A percentile compares a stretch with the other conserved stretches of the same genome.
Evolutionary conservation across 2,888 invertebrate genomes (phyloP).

Genomic region (Minunthozetes semirufus): DNA sequence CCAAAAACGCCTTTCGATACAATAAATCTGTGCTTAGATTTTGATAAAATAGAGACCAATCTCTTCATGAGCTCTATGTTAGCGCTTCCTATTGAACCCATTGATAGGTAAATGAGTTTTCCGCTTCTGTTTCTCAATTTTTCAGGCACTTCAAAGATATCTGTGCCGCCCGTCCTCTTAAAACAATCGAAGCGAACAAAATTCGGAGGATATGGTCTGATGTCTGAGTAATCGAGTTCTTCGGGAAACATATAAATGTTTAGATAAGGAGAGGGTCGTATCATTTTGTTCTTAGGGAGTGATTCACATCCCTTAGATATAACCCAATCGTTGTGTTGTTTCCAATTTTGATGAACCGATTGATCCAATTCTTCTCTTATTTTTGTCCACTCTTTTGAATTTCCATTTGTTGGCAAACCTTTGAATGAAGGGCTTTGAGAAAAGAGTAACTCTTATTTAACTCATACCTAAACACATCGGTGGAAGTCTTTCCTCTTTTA

Average conservation of each 20-base stretch:
- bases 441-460: neutral
- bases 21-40: slow-evolving; percentile 29
- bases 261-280: slow-evolving; percentile 26
- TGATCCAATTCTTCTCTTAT: neutral
- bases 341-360: neutral
- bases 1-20: slow-evolving; percentile 22
- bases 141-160: slow-evolving; percentile 33
- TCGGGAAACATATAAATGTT: slow-evolving; percentile 36
- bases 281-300: neutral
- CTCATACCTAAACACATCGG: neutral
- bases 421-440: neutral
- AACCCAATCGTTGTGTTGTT: neutral
- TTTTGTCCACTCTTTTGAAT: slow-evolving; percentile 5
- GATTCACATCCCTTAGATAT: neutral
- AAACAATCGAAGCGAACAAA: slow-evolving; percentile 31
- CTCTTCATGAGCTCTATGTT: slow-evolving; percentile 32
- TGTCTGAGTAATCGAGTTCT: slow-evolving; percentile 36
- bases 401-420: slow-evolving; percentile 25
- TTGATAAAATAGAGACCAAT: slow-evolving; percentile 26
- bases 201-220: slow-evolving; percentile 9
- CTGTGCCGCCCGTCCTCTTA: neutral
- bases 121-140: neutral
- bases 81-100: slow-evolving; percentile 34
- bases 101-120: slow-evolving; percentile 36
- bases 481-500: neutral